Evolutionary conservation across 2,888 invertebrate genomes (phyloP).

Genomic region (Archips crataeganus): DNA sequence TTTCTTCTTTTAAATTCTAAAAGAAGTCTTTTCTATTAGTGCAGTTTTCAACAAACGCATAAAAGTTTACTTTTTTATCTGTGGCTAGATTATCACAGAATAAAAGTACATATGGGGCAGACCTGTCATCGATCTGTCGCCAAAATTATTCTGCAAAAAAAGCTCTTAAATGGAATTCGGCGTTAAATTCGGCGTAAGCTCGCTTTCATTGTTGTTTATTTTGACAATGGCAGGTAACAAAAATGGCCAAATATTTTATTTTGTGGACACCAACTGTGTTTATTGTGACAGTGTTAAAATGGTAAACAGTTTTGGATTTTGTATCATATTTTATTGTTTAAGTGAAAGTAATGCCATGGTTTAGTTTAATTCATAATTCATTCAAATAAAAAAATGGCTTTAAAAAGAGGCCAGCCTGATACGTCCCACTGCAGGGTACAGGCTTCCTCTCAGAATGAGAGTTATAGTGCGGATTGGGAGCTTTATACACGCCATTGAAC

Average conservation of each 20-base stretch:
- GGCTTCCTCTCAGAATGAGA: no score
- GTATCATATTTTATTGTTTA: background rate
- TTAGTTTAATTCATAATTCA: no score
- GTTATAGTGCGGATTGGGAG: no score
- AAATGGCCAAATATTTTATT: slow-evolving; percentile 19
- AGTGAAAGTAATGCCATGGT: background rate
- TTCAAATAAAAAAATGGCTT: no score
- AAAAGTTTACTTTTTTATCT: no score
- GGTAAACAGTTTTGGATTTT: background rate
- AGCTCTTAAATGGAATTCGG: slow-evolving; percentile 23
- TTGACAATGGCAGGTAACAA: slow-evolving; percentile 23
- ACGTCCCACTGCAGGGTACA: no score
- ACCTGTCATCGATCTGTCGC: slow-evolving; percentile 1
- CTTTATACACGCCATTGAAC: no score
- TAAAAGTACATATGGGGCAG: background rate
- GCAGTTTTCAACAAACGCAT: no score
- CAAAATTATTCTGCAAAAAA: slow-evolving; percentile 24
- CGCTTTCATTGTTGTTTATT: background rate
- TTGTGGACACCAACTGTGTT: background rate
- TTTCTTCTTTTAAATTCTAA: no score
- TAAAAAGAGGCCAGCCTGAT: no score
- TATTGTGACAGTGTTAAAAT: background rate
- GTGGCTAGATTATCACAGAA: no score
- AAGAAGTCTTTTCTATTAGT: no score
- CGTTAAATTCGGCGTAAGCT: slow-evolving; percentile 32